Evolutionary conservation across 2,113 vertebrate species (phyloP).

Genomic region (Lasiurus borealis): DNA sequence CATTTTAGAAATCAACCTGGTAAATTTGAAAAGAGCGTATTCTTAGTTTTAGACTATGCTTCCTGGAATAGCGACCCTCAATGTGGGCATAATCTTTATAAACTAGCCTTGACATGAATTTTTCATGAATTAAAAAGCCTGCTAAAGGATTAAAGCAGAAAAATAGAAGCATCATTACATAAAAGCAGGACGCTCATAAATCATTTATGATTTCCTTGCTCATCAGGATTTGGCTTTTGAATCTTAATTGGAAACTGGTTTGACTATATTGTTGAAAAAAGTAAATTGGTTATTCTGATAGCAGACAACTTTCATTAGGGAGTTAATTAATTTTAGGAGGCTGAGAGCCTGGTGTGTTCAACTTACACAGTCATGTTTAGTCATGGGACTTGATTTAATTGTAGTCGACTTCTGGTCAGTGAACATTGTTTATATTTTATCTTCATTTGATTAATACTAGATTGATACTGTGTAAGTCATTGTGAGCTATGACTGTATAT

Average conservation of each 20-base stretch:
- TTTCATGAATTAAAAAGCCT: constrained; percentile 82
- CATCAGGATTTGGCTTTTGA: constrained; percentile 80
- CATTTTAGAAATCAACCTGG: constrained; percentile 70
- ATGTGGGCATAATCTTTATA: constrained; percentile 79
- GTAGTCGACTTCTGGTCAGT: constrained; percentile 67
- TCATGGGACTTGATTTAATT: constrained; percentile 79
- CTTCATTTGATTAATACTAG: constrained; percentile 66
- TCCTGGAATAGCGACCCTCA: constrained; percentile 76
- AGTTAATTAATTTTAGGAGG: constrained; percentile 86
- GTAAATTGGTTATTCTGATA: constrained; percentile 84
- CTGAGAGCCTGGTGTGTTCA: constrained; percentile 74
- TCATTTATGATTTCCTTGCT: constrained; percentile 83
- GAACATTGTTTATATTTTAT: constrained; percentile 63
- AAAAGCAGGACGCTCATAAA: constrained; percentile 83
- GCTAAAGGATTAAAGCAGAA: constrained; percentile 82
- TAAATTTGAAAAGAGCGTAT: constrained; percentile 73
- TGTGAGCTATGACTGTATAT: neutral
- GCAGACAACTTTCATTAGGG: constrained; percentile 84
- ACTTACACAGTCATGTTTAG: constrained; percentile 69
- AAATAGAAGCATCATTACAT: constrained; percentile 82
- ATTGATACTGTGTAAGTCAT: constrained; percentile 26
- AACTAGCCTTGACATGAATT: constrained; percentile 79
- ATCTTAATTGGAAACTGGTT: constrained; percentile 85
- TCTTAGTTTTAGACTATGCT: constrained; percentile 79
- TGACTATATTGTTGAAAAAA: constrained; percentile 82